phyloP scores from a whole-genome alignment of 2,888 invertebrate species.

The Synergus gifuensis region DNA sequence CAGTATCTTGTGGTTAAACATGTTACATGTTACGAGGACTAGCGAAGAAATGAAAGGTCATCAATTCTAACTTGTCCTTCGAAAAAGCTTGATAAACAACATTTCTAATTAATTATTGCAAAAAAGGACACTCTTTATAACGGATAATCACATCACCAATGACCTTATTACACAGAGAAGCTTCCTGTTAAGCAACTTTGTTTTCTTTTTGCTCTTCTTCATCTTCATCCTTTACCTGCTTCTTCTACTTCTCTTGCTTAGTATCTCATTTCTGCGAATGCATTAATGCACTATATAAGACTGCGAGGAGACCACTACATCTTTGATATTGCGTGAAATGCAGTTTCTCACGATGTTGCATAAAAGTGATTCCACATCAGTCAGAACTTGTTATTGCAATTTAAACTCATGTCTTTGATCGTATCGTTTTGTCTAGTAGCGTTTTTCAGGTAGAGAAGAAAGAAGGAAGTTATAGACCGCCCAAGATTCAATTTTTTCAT shows the following conservation, averaged over 20 bases:
- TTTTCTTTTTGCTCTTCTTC: conserved; percentile 1
- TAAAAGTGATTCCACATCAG: conserved; percentile 6
- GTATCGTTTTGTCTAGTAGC: background rate
- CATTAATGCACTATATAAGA: conserved; percentile 1
- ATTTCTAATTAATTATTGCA: conserved; percentile 27
- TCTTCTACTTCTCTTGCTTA: background rate
- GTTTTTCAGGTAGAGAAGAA: background rate
- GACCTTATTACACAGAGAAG: conserved; percentile 31
- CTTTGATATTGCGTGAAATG: conserved; percentile 11
- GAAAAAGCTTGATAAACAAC: background rate
- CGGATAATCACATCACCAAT: conserved; percentile 34
- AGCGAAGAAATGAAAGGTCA: background rate
- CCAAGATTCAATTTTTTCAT: too few species aligned
- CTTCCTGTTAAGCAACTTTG: conserved; percentile 48
- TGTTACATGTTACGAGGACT: background rate
- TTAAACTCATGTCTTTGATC: conserved; percentile 15
- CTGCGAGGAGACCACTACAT: background rate
- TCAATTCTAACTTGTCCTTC: background rate
- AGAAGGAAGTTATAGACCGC: background rate
- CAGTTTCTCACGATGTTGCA: conserved; percentile 36
- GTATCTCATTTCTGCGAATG: background rate
- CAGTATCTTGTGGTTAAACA: background rate
- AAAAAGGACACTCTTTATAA: conserved; percentile 14
- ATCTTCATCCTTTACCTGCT: background rate
- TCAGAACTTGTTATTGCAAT: conserved; percentile 31